Base-by-base conservation (phyloP, 2,113 vertebrate species). In the Paramormyrops kingsleyae region DNA sequence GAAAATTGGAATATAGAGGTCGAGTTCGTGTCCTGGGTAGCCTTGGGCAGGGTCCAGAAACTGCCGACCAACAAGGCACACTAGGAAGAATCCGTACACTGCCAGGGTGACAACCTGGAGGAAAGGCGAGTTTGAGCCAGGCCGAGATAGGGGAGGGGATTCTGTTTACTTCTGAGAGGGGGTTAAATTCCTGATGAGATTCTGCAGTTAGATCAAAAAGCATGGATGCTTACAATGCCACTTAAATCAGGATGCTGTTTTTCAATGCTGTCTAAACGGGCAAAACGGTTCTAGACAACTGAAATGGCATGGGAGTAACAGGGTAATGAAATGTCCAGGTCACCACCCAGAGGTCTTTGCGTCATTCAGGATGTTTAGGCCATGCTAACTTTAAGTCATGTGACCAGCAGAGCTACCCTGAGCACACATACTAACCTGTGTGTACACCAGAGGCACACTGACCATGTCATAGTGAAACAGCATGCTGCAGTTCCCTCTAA, bases 381-480 rank as follows among this genome's bases (percentile, higher is more conserved):
- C 66, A 70, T 10, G 66, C 10, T 31, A 31, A n/a, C 9, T 35
- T 35, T 15, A 31, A 31, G 10, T 44, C 17, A 66, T 44, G 52
- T 47, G 83, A 24, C 9, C 42, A 46, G 84, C 4, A 53, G 84
- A 31, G 8, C 5, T 9, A 21, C 3, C 15, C 5, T 31, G 7
- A 12, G 19, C 80, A 10, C 44, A 2, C 56, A 35, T 3, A 89
- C 90, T 94, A 91, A 98, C 97, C 97, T 98, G 97, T 19, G 97
- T 98, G 93, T 98, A 98, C 84, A 98, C 97, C 1, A 98, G 95
- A 0, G 97, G 97, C 84, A 98, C 94, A 0, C 97, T 98, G 94
- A 98, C 97, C 97, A 97, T 98, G 94, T 98, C 97, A 0, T 97
- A 98, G 88, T 98, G 97, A 93, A 98, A 98, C 86, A 98, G 94